Conservation (phyloP, 37 sponge, comb jelly and placozoan species). For the Cladorhizidae sp. region DNA sequence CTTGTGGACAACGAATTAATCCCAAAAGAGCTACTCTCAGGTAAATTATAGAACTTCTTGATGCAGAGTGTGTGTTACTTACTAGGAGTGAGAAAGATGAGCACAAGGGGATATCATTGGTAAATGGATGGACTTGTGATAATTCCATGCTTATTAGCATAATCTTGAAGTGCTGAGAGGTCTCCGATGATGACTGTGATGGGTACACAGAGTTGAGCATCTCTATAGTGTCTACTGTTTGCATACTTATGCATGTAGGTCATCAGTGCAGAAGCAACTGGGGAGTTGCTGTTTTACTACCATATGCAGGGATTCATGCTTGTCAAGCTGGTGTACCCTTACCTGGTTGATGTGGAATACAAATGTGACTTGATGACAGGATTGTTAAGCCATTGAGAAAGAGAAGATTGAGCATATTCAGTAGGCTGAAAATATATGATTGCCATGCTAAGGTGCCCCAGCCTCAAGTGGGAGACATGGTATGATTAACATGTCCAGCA, state of each 20-base stretch:
- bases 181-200: too few species aligned
- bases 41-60: too few species aligned
- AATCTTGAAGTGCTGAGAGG: constrained; percentile 35
- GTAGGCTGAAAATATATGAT: constrained; percentile 26
- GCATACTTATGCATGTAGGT: constrained; percentile 57
- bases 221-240: constrained; percentile 57
- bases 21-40: constrained; percentile 47
- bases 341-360: constrained; percentile 34
- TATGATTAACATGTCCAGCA: constrained; percentile 47
- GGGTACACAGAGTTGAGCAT: constrained; percentile 45
- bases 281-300: constrained; percentile 62
- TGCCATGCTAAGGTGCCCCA: not conserved
- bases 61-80: constrained; percentile 23
- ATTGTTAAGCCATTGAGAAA: constrained; percentile 25
- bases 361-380: constrained; percentile 11
- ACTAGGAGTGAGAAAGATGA: constrained; percentile 44
- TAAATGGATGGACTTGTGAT: constrained; percentile 60
- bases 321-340: constrained; percentile 6
- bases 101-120: constrained; percentile 55
- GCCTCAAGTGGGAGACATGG: constrained; percentile 22
- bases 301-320: too few species aligned
- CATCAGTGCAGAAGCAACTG: constrained; percentile 40
- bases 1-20: constrained; percentile 41
- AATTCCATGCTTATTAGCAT: too few species aligned
- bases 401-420: constrained; percentile 27